Evolutionary conservation across 2,113 vertebrate species (phyloP).

Genomic region (Ceuthmochares aereus): DNA sequence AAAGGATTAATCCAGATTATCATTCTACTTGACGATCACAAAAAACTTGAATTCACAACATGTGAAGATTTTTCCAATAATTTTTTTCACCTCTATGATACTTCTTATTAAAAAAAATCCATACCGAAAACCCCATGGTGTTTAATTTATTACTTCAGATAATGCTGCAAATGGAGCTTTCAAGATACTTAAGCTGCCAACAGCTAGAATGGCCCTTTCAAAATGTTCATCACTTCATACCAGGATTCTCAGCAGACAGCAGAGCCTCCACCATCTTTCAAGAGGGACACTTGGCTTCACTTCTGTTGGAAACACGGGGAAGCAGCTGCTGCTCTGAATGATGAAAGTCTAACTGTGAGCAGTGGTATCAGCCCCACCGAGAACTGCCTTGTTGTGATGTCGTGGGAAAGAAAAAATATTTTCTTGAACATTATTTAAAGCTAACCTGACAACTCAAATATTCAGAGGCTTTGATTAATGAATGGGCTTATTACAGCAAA

Average conservation of each 20-base stretch:
- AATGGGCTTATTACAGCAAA: not conserved
- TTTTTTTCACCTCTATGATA: not conserved
- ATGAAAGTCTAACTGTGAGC: not conserved
- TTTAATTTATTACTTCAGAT: not conserved
- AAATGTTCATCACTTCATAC: not conserved
- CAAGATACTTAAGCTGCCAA: not conserved
- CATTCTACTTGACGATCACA: not conserved
- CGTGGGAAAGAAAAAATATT: not conserved
- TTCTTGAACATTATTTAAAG: not conserved
- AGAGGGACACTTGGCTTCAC: not conserved
- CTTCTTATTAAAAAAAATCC: not conserved
- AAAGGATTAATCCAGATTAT: not conserved
- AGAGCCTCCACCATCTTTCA: not conserved
- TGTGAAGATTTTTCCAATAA: not conserved
- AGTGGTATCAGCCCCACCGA: not conserved
- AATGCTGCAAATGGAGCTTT: not conserved
- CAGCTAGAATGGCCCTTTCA: not conserved
- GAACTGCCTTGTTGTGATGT: not conserved
- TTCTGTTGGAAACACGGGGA: not conserved
- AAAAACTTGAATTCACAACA: not conserved
- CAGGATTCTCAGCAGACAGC: rapidly evolving
- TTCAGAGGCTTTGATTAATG: not conserved
- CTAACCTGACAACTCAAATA: not conserved
- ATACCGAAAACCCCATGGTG: rapidly evolving
- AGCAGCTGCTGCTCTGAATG: not conserved